Percentiles rank a stretch among this genome's conserved stretches.
Conservation (phyloP, 2,888 invertebrate species). For the Athalia circularis region DNA sequence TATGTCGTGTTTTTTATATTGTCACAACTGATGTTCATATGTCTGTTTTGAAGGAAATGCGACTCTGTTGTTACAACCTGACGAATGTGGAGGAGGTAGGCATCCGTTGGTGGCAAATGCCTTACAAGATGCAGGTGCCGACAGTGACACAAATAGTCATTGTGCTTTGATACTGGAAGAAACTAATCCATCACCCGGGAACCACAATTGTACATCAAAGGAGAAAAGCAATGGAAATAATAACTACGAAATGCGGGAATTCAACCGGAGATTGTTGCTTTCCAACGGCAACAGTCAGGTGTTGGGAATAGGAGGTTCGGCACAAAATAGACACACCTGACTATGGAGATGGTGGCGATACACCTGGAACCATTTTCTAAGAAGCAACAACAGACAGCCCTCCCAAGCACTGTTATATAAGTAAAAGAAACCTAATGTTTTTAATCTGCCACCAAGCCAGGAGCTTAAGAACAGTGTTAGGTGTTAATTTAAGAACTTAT, state of each 20-base stretch:
- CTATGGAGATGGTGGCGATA: conserved; percentile 72
- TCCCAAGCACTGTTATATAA: conserved; percentile 66
- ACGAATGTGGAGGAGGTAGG: conserved; percentile 74
- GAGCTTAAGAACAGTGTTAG: conserved; percentile 36
- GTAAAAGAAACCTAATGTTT: conserved; percentile 52
- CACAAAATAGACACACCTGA: conserved; percentile 72
- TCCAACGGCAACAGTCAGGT: conserved; percentile 69
- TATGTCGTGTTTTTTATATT: background rate
- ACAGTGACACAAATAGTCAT: conserved; percentile 78
- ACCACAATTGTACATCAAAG: conserved; percentile 66
- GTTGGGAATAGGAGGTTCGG: conserved; percentile 75
- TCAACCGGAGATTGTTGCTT: conserved; percentile 74
- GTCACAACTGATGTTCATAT: background rate
- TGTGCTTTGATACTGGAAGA: conserved; percentile 77
- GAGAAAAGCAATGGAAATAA: conserved; percentile 85
- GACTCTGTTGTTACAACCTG: conserved; percentile 66
- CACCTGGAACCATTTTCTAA: conserved; percentile 68
- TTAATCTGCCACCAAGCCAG: conserved; percentile 40
- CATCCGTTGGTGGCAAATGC: conserved; percentile 68
- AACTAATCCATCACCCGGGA: conserved; percentile 68
- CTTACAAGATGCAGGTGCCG: conserved; percentile 75
- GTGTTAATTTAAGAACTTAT: conserved; percentile 35
- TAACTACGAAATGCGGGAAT: conserved; percentile 87
- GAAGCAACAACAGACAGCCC: conserved; percentile 66
- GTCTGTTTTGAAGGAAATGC: conserved; percentile 64